Percentiles rank a stretch among this genome's conserved stretches.
phyloP scores from a whole-genome alignment of 2,888 invertebrate genomes.

The Formica aserva region DNA sequence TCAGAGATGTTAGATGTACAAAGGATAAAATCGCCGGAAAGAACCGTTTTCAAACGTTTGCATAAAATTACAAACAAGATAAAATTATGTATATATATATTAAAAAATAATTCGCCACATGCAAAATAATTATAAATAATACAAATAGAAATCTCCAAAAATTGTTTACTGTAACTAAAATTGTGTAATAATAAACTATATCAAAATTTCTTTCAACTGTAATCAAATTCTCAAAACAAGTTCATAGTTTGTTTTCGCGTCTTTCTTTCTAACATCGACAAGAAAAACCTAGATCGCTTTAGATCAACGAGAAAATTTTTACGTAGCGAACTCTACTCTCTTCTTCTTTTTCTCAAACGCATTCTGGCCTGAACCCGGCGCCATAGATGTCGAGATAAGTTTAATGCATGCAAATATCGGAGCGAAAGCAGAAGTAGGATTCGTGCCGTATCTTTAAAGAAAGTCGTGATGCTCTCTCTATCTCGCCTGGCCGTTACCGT shows the following conservation, averaged over 20 bases:
- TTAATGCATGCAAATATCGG: slow-evolving; percentile 82
- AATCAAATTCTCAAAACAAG: background rate
- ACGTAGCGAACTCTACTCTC: slow-evolving; percentile 4
- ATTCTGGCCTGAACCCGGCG: slow-evolving; percentile 56
- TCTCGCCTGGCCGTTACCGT: slow-evolving; percentile 20
- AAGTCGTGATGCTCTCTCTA: slow-evolving; percentile 6
- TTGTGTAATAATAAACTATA: background rate
- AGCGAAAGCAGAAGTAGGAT: slow-evolving; percentile 79
- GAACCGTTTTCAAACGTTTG: background rate
- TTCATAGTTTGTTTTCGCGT: background rate
- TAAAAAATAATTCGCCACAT: background rate
- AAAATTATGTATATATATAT: background rate
- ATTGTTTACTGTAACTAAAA: background rate
- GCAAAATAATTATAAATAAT: background rate
- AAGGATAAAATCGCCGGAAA: background rate
- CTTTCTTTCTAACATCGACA: background rate
- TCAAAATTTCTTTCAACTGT: background rate
- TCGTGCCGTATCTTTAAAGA: slow-evolving; percentile 81
- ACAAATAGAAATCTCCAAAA: background rate
- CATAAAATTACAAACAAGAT: slow-evolving; percentile 4
- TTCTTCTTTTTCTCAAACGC: slow-evolving; percentile 9
- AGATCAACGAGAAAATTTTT: slow-evolving; percentile 2
- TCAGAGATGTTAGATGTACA: background rate
- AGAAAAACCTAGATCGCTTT: background rate
- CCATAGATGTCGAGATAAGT: slow-evolving; percentile 72